These are phyloP conservation scores for Patella pellucida DNA, from an alignment of 2,888 invertebrate genomes.

Conservation along the genomic window DNA sequence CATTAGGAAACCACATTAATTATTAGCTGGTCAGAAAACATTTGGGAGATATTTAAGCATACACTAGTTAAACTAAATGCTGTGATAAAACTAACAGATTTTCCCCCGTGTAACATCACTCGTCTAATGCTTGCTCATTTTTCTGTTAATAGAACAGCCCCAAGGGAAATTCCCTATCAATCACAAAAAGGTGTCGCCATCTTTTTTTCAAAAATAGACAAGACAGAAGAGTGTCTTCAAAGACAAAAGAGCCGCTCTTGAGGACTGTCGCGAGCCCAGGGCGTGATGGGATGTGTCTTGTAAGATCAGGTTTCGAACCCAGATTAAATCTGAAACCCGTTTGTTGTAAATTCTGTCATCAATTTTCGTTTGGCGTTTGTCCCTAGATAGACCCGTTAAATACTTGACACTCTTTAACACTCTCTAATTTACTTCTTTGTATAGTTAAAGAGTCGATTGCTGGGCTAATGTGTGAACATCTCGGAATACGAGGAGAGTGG, in stretches of 20 bases:
- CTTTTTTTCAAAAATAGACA: background rate
- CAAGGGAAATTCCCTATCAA: slow-evolving; percentile 9
- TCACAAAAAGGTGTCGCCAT: background rate
- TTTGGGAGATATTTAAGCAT: no score
- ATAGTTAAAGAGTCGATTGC: background rate
- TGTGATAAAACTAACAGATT: background rate
- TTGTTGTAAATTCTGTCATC: slow-evolving; percentile 24
- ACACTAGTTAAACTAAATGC: no score
- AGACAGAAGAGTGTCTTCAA: background rate
- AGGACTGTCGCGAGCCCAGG: slow-evolving; percentile 7
- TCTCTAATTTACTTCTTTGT: slow-evolving; percentile 2
- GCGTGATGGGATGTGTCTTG: slow-evolving; percentile 3
- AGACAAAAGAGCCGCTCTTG: background rate
- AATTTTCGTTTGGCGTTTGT: slow-evolving; percentile 16
- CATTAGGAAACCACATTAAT: no score
- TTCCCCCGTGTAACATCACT: background rate
- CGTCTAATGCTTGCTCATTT: slow-evolving; percentile 9
- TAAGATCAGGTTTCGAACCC: background rate
- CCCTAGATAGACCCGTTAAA: slow-evolving; percentile 15
- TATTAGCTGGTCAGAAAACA: no score
- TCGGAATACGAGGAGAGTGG: no score
- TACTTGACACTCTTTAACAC: slow-evolving; percentile 17
- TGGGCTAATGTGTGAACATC: no score
- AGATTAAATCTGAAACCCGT: slow-evolving; percentile 13
- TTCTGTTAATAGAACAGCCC: slow-evolving; percentile 9